These are phyloP conservation scores for Blera fallax DNA, from an alignment of 2,888 invertebrate genomes.

Conservation along the genomic window DNA sequence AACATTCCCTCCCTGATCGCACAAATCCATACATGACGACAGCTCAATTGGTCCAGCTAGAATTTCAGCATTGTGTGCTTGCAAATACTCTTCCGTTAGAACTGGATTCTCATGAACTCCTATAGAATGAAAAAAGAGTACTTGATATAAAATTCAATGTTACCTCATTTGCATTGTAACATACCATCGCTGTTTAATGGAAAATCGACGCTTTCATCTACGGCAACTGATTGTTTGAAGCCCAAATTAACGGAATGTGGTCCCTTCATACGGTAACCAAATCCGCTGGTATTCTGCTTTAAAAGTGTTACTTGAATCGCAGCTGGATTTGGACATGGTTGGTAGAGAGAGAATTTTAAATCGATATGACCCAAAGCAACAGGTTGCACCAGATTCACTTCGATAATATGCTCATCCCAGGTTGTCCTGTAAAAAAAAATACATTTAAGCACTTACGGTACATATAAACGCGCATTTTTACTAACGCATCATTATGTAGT, in stretches of 20 bases:
- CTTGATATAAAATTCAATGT: conserved; percentile 74
- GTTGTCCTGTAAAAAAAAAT: conserved; percentile 84
- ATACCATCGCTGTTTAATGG: conserved; percentile 74
- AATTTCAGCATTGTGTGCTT: conserved; percentile 94
- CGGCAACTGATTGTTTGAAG: conserved; percentile 80
- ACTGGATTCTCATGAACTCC: conserved; percentile 87
- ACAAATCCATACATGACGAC: conserved; percentile 90
- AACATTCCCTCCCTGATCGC: conserved; percentile 92
- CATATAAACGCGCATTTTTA: conserved; percentile 26
- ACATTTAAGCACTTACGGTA: background rate
- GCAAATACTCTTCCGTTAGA: conserved; percentile 90
- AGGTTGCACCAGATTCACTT: conserved; percentile 91
- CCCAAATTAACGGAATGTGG: conserved; percentile 81
- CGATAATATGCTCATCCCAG: conserved; percentile 96
- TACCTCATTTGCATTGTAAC: conserved; percentile 74
- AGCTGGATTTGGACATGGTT: conserved; percentile 89
- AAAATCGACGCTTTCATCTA: conserved; percentile 79
- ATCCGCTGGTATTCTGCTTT: conserved; percentile 87
- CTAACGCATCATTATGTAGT: conserved; percentile 90
- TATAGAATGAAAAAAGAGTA: conserved; percentile 61
- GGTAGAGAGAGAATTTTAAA: conserved; percentile 91
- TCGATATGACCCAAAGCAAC: conserved; percentile 94
- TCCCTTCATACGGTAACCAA: conserved; percentile 84
- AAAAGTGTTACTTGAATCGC: conserved; percentile 89
- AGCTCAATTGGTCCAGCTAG: conserved; percentile 94